phyloP scores from a whole-genome alignment of 2,888 invertebrate genomes.

The Lobophora halterata region DNA sequence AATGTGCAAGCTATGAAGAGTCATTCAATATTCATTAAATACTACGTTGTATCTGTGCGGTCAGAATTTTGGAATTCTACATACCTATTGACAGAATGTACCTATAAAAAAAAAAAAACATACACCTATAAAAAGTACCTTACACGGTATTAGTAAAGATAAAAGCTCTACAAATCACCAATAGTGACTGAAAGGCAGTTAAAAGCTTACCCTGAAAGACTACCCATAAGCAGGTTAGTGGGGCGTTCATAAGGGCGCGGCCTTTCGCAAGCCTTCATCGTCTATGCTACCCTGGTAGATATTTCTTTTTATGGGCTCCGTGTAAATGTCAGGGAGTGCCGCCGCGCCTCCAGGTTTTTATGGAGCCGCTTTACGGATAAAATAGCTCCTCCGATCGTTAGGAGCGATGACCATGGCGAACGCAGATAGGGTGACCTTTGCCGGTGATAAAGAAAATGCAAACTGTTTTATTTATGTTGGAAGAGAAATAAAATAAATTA shows the following conservation, averaged over 20 bases:
- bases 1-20: no score
- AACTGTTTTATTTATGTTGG: conserved; percentile 7
- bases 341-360: conserved; percentile 49
- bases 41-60: no score
- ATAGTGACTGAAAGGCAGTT: conserved; percentile 18
- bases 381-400: conserved; percentile 28
- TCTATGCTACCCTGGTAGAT: conserved; percentile 71
- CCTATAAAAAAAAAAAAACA: no score
- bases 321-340: conserved; percentile 76
- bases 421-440: conserved; percentile 18
- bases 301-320: conserved; percentile 78
- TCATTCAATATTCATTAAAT: no score
- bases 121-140: no score
- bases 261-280: conserved; percentile 64
- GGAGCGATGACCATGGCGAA: conserved; percentile 27
- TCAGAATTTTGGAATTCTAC: no score
- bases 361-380: conserved; percentile 17
- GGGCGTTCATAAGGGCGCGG: conserved; percentile 62
- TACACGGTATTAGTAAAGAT: conserved; percentile 8
- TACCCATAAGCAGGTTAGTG: conserved; percentile 60
- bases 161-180: conserved; percentile 8
- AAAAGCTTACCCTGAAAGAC: conserved; percentile 16
- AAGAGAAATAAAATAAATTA: not conserved
- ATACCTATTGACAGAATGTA: no score
- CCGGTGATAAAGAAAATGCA: conserved; percentile 14